Percentiles rank a stretch among this genome's conserved stretches.
These are phyloP conservation scores for Falcaria lacertinaria DNA, from an alignment of 2,888 invertebrate species.

Conservation along the genomic window DNA sequence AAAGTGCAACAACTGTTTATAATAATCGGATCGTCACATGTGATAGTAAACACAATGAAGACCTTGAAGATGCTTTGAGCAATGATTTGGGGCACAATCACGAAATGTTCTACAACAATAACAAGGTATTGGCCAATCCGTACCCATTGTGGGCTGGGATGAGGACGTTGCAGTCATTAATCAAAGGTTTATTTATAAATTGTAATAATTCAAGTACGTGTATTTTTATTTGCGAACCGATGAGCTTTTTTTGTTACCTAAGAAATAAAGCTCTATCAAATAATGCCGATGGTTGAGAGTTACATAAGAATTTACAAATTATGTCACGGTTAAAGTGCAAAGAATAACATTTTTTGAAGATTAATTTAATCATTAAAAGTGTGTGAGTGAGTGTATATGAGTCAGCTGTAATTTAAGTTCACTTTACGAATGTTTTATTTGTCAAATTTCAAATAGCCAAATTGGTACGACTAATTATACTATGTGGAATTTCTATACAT, in stretches of 20 bases:
- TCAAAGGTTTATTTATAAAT: conserved; percentile 40
- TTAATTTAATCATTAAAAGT: background rate
- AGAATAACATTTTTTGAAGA: background rate
- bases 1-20: conserved; percentile 28
- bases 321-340: conserved; percentile 7
- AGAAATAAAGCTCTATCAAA: conserved; percentile 11
- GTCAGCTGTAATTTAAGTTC: background rate
- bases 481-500: too few relatives aligned
- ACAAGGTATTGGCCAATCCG: conserved; percentile 40
- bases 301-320: conserved; percentile 19
- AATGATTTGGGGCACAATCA: conserved; percentile 35
- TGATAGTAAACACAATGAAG: conserved; percentile 55
- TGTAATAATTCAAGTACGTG: conserved; percentile 35
- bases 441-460: conserved; percentile 13
- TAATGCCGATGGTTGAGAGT: conserved; percentile 20
- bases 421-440: conserved; percentile 14
- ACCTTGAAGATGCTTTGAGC: conserved; percentile 49
- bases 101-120: conserved; percentile 28
- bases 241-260: conserved; percentile 14
- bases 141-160: conserved; percentile 21
- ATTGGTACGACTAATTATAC: conserved; percentile 5
- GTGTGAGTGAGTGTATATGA: too few relatives aligned
- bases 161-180: conserved; percentile 43
- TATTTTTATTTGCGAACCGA: conserved; percentile 28
- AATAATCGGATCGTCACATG: conserved; percentile 40